Evolutionary conservation across 2,113 vertebrate genomes (phyloP), one percentile per base, ranked within the genome.

Genomic region (Caracal caracal): DNA sequence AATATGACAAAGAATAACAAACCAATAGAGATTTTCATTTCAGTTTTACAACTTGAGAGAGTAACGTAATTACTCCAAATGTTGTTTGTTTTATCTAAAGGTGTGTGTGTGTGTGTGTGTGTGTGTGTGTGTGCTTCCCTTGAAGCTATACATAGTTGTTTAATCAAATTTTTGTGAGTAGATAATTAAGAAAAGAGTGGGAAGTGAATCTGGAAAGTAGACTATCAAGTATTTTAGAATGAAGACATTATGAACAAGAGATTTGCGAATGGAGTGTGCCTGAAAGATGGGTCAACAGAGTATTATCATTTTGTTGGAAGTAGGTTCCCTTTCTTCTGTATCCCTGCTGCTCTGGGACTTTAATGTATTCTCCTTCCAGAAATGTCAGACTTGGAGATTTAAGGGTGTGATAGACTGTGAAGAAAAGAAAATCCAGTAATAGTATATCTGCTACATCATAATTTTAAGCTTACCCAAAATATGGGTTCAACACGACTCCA

Each of bases 61-160:
- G 6, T 24, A 43, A 37, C 26, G 53, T 76, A 71, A 71, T 79
- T 83, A 47, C 19, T 71, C 49, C n/a, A 88, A 76, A 63, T 68
- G 2, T 70, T 84, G 15, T 76, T 87, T 71, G 26, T 82, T 93
- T 96, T 61, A 63, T 4, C n/a, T 83, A 68, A 90, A 59, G n/a
- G 22, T 43, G 71, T 22, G 4, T 68, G 6, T 78, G 22, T 26
- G 49, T n/a, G 15, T n/a, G 13, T 11, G 3, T 10, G 11, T 63
- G 13, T 3, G 20, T 35, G 2, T 65, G 40, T 11, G 24, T 51
- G 8, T 75, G 17, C 15, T 71, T 78, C 28, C 68, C 20, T 83
- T 78, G 61, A 63, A 90, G 81, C 5, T 37, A 70, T 78, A 47
- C 43, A 47, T 87, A 71, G 28, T 20, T 63, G n/a, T 56, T 47